Base-by-base conservation (phyloP, 2,113 vertebrate species). In the Planiliza haematocheilus region DNA sequence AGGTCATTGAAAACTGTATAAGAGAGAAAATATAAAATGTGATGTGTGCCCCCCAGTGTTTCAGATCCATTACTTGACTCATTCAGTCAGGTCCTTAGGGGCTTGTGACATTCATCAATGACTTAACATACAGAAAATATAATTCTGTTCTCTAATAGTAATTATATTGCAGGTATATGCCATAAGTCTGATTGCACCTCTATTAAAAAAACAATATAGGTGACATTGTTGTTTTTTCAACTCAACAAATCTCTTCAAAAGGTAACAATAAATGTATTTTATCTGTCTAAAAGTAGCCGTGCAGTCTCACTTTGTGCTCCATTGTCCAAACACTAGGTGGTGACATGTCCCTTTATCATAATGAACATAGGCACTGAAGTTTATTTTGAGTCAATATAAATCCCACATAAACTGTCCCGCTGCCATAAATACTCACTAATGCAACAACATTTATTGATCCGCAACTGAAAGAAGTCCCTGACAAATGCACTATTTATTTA, bases 51-150 rank as follows among this genome's bases (percentile, higher is more conserved):
- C 48, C 65, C 18, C n/a, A 45, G 63, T 64, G 34, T 52, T 61
- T 60, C 34, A 60, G 37, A 60, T 76, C 42, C 70, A 81, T 88
- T 71, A 84, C 41, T 18, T 81, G 67, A 81, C 53, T 83, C 51
- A 66, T 61, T 69, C 50, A 49, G n/a, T 63, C 41, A 16, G 77
- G 67, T 59, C 50, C 42, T 36, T 3, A 18, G 20, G 65, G 38
- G 36, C 59, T 36, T 34, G 41, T 46, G 39, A 16, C 8, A 63
- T 63, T 12, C 51, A 5, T 11, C 50, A 55, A 21, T n/a, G n/a
- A n/a, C 24, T 30, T 30, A 30, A 30, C 24, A 30, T 30, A 30
- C 5, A 30, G 24, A 30, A 30, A 30, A 30, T 30, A 30, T 30
- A 2, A 30, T 30, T 30, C 5, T 30, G 5, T 30, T 30, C 11